These are phyloP conservation scores for Stercorarius parasiticus DNA, from an alignment of 2,113 vertebrate species.

Conservation along the genomic window DNA sequence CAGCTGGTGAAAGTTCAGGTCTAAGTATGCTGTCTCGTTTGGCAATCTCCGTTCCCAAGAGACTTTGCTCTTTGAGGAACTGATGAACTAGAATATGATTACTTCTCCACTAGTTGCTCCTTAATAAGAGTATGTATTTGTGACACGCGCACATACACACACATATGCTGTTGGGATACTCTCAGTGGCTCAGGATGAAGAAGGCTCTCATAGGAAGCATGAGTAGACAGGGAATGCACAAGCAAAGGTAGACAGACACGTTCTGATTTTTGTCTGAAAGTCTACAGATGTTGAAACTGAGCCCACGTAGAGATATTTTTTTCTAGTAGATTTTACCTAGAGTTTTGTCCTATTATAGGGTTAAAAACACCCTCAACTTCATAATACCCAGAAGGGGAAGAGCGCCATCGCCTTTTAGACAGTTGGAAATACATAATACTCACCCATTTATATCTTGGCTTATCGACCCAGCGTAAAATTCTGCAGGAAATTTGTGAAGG, in stretches of 20 bases:
- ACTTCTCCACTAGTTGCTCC: background rate
- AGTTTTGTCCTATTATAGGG: background rate
- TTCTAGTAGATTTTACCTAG: background rate
- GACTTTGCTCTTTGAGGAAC: background rate
- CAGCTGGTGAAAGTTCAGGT: background rate
- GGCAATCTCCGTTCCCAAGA: rapidly evolving
- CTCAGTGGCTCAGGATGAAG: background rate
- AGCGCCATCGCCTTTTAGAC: background rate
- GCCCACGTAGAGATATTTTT: background rate
- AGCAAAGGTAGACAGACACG: background rate
- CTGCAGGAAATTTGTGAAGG: background rate
- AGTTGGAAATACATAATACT: background rate
- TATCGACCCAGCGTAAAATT: background rate
- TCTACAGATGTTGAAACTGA: background rate
- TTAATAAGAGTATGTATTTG: background rate
- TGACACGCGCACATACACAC: too few species aligned
- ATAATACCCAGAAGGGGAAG: background rate
- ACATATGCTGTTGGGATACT: background rate
- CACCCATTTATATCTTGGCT: background rate
- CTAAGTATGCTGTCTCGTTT: background rate
- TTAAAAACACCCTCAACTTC: background rate
- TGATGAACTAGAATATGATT: background rate
- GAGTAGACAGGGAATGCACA: background rate
- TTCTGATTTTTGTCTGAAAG: background rate
- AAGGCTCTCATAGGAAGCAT: rapidly evolving